Percentiles rank a stretch among this genome's conserved stretches.
Conservation (phyloP, 1,140 invertebrate genomes). For the Trichoplusia ni region DNA sequence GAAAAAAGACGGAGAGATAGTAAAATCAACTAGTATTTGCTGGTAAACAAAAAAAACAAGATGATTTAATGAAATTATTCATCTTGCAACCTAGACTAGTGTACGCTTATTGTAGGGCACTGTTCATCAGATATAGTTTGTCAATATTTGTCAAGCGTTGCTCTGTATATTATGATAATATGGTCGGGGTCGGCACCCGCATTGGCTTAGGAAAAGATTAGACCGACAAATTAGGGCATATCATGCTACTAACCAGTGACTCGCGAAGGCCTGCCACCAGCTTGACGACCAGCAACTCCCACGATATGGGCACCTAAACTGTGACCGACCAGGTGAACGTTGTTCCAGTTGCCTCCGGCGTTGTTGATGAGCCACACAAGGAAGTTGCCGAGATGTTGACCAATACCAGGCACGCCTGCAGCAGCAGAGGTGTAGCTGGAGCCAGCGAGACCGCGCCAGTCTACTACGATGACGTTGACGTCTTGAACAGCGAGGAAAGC, state of each 20-base stretch:
- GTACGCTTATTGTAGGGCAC: too few relatives aligned
- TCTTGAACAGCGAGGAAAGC: conserved; percentile 76
- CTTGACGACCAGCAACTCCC: conserved; percentile 85
- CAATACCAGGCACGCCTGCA: conserved; percentile 73
- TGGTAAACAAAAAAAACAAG: too few relatives aligned
- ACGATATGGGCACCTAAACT: conserved; percentile 93
- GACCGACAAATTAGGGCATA: not conserved
- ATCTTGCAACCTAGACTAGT: too few relatives aligned
- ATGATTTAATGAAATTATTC: too few relatives aligned
- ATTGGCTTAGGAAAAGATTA: too few relatives aligned
- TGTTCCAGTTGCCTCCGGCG: conserved; percentile 61
- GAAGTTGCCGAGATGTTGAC: conserved; percentile 65
- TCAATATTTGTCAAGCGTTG: too few relatives aligned
- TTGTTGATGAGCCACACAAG: conserved; percentile 71
- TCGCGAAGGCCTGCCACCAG: conserved; percentile 27
- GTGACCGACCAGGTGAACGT: conserved; percentile 93
- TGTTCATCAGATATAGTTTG: too few relatives aligned
- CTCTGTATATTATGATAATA: too few relatives aligned
- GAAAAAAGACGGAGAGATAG: too few relatives aligned
- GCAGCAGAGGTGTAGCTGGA: conserved; percentile 76
- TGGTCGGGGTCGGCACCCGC: too few relatives aligned
- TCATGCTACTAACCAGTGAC: conserved; percentile 45
- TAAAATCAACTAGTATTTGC: too few relatives aligned
- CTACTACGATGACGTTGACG: conserved; percentile 84
- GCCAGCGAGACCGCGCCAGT: conserved; percentile 83